A percentile compares a stretch with the other conserved stretches of the same genome.
These are phyloP conservation scores for Chaunax sp. DNA, from an alignment of 2,797 vertebrate species.

Conservation along the genomic window DNA sequence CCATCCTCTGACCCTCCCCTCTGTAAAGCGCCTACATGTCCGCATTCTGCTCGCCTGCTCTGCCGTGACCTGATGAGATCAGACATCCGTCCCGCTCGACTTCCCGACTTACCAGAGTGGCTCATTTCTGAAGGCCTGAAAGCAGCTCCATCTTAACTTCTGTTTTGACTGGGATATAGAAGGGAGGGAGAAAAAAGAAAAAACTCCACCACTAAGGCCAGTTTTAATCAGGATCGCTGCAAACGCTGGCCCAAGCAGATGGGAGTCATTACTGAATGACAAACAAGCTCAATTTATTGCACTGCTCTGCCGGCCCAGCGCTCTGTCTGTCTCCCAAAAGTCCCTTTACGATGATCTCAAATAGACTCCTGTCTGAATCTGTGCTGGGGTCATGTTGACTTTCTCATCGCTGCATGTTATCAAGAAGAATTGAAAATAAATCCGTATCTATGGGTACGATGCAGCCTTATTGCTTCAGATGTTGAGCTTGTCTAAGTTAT, in stretches of 20 bases:
- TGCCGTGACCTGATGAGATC: slow-evolving; percentile 76
- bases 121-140: slow-evolving; percentile 60
- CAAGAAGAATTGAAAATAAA: slow-evolving; percentile 39
- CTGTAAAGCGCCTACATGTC: slow-evolving; percentile 37
- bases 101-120: slow-evolving; percentile 54
- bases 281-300: slow-evolving; percentile 76
- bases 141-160: slow-evolving; percentile 69
- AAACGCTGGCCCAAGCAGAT: slow-evolving; percentile 75
- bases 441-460: too few species aligned
- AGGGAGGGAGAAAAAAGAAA: neutral
- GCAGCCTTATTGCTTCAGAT: slow-evolving; percentile 42
- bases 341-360: slow-evolving; percentile 47
- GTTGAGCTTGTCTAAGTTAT: slow-evolving; percentile 53
- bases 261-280: slow-evolving; percentile 78
- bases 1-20: slow-evolving; percentile 38
- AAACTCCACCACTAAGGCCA: slow-evolving; percentile 61
- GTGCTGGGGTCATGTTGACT: slow-evolving; percentile 50
- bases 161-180: slow-evolving; percentile 72
- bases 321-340: slow-evolving; percentile 42
- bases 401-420: slow-evolving; percentile 49
- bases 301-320: slow-evolving; percentile 60
- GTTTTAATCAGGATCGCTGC: slow-evolving; percentile 76
- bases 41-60: slow-evolving; percentile 62
- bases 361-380: slow-evolving; percentile 37
- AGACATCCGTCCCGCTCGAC: slow-evolving; percentile 50